Percentiles rank a stretch among this genome's conserved stretches.
These are phyloP conservation scores for Mionectes macconnelli DNA, from an alignment of 2,113 vertebrate species.

Conservation along the genomic window DNA sequence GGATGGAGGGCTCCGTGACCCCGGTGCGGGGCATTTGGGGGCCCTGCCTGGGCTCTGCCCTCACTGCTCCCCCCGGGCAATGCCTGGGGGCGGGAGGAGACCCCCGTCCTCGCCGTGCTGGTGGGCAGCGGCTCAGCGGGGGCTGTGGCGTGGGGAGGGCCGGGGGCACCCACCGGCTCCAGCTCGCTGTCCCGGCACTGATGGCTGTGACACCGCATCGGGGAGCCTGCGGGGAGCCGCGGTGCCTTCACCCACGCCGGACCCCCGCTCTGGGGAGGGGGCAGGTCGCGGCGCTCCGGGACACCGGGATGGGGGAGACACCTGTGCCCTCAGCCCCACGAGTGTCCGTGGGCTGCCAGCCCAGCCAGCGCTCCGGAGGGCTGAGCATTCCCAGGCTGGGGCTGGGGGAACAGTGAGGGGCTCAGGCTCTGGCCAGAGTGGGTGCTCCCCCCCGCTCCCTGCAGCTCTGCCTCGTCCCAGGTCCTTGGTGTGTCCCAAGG, in stretches of 20 bases:
- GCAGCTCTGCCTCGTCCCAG: not conserved
- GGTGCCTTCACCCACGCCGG: not conserved
- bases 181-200: not conserved
- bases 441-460: not conserved
- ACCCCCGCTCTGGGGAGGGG: not conserved
- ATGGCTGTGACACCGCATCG: accelerated
- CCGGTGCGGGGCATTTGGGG: not conserved
- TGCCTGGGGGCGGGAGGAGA: too few relatives aligned
- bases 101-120: not conserved
- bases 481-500: constrained; percentile 28
- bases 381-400: too few relatives aligned
- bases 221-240: not conserved
- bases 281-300: not conserved
- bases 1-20: not conserved
- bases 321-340: not conserved
- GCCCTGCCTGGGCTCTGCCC: not conserved
- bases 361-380: not conserved
- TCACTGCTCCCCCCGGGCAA: not conserved
- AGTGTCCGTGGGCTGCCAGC: not conserved
- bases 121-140: not conserved
- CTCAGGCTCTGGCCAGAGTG: not conserved
- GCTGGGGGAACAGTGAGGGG: not conserved
- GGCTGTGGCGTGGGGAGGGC: accelerated
- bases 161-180: not conserved
- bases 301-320: not conserved